Conservation (phyloP, 92 coral and sea anemone genomes). For the Meandrina meandrites region DNA sequence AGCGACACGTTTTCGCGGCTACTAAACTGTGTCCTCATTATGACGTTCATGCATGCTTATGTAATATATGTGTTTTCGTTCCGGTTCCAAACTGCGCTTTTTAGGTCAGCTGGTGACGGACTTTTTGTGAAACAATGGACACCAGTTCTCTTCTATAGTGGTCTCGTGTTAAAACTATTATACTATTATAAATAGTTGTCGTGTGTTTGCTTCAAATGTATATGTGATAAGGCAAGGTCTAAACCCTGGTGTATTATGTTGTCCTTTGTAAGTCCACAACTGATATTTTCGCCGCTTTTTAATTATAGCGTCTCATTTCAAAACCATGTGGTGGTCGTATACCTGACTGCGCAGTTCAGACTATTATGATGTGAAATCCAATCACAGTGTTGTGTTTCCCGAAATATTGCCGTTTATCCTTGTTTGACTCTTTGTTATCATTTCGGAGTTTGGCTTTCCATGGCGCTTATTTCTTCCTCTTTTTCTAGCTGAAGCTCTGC, state of each 20-base stretch:
- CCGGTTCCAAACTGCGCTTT: neutral
- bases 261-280: neutral
- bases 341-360: neutral
- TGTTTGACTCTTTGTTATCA: neutral
- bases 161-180: neutral
- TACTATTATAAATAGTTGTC: neutral
- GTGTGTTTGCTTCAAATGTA: neutral
- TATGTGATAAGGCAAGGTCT: neutral
- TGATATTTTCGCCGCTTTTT: neutral
- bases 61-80: neutral
- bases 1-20: neutral
- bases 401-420: neutral
- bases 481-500: slow-evolving; percentile 29
- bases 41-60: neutral
- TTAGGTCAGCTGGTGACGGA: neutral
- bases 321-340: neutral
- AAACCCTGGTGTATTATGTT: neutral
- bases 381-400: neutral
- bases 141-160: neutral
- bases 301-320: neutral
- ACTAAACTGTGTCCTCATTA: neutral
- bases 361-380: neutral
- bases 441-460: slow-evolving; percentile 42
- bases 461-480: slow-evolving; percentile 22
- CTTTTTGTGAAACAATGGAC: neutral